Percentiles rank a stretch among this genome's conserved stretches.
phyloP scores from a whole-genome alignment of 2,888 invertebrate species.

The Tigriopus californicus region DNA sequence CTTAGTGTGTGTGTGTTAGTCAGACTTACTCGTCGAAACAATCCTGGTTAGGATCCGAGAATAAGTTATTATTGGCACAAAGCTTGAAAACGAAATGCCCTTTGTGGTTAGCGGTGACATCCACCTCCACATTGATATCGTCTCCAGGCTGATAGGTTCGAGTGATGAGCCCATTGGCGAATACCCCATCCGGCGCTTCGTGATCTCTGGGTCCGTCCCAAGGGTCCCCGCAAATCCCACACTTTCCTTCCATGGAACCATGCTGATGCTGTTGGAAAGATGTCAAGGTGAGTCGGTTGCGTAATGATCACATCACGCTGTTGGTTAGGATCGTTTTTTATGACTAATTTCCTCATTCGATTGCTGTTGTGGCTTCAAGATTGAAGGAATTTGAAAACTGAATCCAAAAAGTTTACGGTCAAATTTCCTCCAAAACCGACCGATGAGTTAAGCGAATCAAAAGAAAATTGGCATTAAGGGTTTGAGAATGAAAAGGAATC shows the following conservation, averaged over 20 bases:
- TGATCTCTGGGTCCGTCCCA: slow-evolving; percentile 17
- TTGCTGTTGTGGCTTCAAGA: too few relatives aligned
- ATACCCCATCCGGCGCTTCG: slow-evolving; percentile 20
- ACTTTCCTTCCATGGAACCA: slow-evolving; percentile 17
- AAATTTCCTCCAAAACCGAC: too few relatives aligned
- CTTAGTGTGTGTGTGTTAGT: not conserved
- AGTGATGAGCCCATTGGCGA: slow-evolving; percentile 20
- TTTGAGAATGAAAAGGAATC: too few relatives aligned
- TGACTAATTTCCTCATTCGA: too few relatives aligned
- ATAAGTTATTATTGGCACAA: slow-evolving; percentile 22
- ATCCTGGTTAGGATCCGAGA: slow-evolving; percentile 20
- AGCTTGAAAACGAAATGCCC: slow-evolving; percentile 24
- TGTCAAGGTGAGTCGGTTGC: too few relatives aligned
- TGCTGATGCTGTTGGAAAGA: too few relatives aligned
- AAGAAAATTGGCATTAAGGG: too few relatives aligned
- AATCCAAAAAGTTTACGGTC: too few relatives aligned
- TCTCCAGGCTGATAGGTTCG: slow-evolving; percentile 19
- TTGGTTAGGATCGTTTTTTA: too few relatives aligned
- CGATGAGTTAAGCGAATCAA: too few relatives aligned
- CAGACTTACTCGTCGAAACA: slow-evolving; percentile 21
- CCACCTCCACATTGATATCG: slow-evolving; percentile 21
- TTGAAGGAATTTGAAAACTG: too few relatives aligned
- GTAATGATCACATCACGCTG: too few relatives aligned
- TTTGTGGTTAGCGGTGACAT: slow-evolving; percentile 23
- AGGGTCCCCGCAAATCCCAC: slow-evolving; percentile 20